Evolutionary conservation across 2,888 invertebrate species (phyloP).

Genomic region (Cabera pusaria): DNA sequence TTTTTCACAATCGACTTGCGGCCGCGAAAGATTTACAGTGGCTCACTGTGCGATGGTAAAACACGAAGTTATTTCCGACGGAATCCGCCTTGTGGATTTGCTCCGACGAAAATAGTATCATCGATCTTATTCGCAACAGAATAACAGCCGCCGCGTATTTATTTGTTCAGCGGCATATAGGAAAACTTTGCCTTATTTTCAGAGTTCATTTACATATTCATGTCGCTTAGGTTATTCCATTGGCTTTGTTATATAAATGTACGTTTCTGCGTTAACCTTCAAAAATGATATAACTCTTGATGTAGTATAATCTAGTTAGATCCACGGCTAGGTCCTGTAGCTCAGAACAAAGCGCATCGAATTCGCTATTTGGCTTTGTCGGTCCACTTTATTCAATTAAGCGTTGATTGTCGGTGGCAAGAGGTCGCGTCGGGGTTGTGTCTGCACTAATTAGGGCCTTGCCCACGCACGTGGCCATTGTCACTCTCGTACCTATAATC

Average conservation of each 20-base stretch:
- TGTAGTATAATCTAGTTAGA: slow-evolving; percentile 12
- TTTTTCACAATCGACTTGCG: slow-evolving; percentile 68
- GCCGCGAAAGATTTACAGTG: slow-evolving; percentile 70
- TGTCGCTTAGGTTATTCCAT: slow-evolving; percentile 25
- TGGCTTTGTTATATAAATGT: slow-evolving; percentile 6
- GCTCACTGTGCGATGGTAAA: slow-evolving; percentile 58
- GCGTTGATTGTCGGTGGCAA: slow-evolving; percentile 70
- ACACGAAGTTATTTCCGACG: slow-evolving; percentile 73
- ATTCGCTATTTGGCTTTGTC: slow-evolving; percentile 61
- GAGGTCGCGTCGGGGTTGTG: slow-evolving; percentile 76
- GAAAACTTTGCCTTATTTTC: slow-evolving; percentile 51
- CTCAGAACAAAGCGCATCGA: slow-evolving; percentile 45
- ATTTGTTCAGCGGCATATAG: slow-evolving; percentile 58
- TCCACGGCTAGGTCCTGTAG: slow-evolving; percentile 15
- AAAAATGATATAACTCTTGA: neutral
- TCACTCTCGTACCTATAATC: slow-evolving; percentile 45
- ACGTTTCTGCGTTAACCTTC: neutral
- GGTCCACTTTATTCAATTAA: slow-evolving; percentile 76
- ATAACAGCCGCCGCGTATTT: slow-evolving; percentile 64
- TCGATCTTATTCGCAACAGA: slow-evolving; percentile 71
- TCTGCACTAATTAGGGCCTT: slow-evolving; percentile 69
- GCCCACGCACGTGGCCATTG: slow-evolving; percentile 67
- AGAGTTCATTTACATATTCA: slow-evolving; percentile 50
- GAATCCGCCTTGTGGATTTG: slow-evolving; percentile 76
- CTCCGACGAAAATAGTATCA: slow-evolving; percentile 75